Percentiles rank a stretch among this genome's conserved stretches.
These are phyloP conservation scores for Cerceris rybyensis DNA, from an alignment of 2,888 invertebrate species.

Conservation along the genomic window DNA sequence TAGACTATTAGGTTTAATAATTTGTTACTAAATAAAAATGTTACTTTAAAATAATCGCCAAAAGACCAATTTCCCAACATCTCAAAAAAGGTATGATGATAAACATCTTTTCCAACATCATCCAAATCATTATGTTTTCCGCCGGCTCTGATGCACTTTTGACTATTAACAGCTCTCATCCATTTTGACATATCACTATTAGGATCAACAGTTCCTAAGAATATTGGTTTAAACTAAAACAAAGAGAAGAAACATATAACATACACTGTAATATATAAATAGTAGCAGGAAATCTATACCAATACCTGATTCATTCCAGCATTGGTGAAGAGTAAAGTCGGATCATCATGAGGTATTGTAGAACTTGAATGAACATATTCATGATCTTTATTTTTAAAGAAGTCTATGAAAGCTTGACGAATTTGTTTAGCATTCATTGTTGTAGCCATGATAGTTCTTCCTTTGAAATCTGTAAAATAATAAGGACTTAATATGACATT, in stretches of 20 bases:
- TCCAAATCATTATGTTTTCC: slow-evolving; percentile 99
- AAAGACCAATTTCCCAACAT: slow-evolving; percentile 99
- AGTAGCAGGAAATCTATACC: slow-evolving; percentile 13
- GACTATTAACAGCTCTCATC: slow-evolving; percentile 95
- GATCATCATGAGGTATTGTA: slow-evolving; percentile 98
- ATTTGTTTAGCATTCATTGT: slow-evolving; percentile 90
- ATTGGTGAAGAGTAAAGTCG: slow-evolving; percentile 98
- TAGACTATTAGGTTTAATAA: slow-evolving; percentile 19
- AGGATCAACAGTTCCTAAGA: slow-evolving; percentile 97
- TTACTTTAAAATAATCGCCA: slow-evolving; percentile 98
- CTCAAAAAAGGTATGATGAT: slow-evolving; percentile 99
- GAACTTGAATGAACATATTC: slow-evolving; percentile 98
- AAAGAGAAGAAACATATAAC: slow-evolving; percentile 19
- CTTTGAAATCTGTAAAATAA: slow-evolving; percentile 10
- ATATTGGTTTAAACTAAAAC: slow-evolving; percentile 96
- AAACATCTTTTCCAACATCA: slow-evolving; percentile 99
- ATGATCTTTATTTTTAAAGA: slow-evolving; percentile 94
- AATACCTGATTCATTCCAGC: slow-evolving; percentile 98
- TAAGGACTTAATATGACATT: background rate
- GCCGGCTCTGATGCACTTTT: slow-evolving; percentile 99
- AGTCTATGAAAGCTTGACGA: slow-evolving; percentile 93
- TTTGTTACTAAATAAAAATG: background rate
- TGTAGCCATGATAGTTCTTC: slow-evolving; percentile 18
- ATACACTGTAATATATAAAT: slow-evolving; percentile 7
- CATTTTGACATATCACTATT: slow-evolving; percentile 97